Evolutionary conservation across 2,113 vertebrate species (phyloP).

Genomic region (Protobothrops mucrosquamatus): DNA sequence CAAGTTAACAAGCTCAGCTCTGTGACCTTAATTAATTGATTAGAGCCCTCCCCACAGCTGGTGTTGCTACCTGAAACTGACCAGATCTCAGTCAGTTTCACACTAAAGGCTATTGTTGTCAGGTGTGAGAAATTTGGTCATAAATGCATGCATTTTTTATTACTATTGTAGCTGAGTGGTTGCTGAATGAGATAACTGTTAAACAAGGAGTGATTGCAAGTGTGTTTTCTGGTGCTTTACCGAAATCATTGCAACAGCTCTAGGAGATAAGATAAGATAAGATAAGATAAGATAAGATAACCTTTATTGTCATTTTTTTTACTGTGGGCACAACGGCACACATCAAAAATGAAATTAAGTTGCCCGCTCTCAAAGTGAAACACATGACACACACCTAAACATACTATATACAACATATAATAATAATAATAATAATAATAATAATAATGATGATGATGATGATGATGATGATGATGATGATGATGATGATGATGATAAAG

Average conservation of each 20-base stretch:
- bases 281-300: no score
- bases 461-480: no score
- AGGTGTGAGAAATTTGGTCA: neutral
- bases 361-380: no score
- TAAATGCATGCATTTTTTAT: neutral
- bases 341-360: no score
- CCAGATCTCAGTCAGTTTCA: neutral
- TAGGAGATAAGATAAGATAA: neutral
- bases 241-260: neutral
- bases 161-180: neutral
- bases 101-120: neutral
- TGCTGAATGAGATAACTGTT: neutral
- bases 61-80: neutral
- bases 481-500: no score
- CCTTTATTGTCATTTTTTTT: no score
- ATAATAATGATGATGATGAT: no score
- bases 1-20: neutral
- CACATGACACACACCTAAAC: no score
- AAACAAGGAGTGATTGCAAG: neutral
- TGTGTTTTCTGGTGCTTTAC: neutral
- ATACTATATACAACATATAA: no score
- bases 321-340: no score
- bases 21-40: neutral
- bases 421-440: no score
- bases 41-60: neutral